Base-by-base conservation (phyloP, 2,113 vertebrate genomes). In the Tragelaphus imberbis region DNA sequence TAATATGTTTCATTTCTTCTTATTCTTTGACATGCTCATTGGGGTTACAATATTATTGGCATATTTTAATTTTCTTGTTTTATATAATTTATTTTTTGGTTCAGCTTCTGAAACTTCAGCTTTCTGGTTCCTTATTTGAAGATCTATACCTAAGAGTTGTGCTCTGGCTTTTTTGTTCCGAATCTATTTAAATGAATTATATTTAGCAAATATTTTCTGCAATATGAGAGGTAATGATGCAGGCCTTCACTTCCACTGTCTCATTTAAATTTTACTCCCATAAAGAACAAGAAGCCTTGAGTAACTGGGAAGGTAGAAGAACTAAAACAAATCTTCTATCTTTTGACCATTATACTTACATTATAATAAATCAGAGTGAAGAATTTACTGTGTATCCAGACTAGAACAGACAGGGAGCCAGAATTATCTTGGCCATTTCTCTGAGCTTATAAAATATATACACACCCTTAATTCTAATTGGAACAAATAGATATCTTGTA, bases 301-400 rank as follows among this genome's bases (percentile, higher is more conserved):
- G 40, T 94, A 89, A 93, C 61, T 68, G 47, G 36, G n/a, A 93
- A 95, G 68, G 79, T 89, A 94, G n/a, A 92, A 77, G 28, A 96
- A 75, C 58, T 84, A 49, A 86, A 91, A 79, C 68, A 96, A 94
- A 94, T 92, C 88, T 92, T 27, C 88, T 77, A 40, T 47, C 55
- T 95, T 97, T 91, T 86, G 61, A 86, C 55, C 81, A 44, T 68
- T 93, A 53, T 33, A n/a, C 40, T 89, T 91, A 19, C 87, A 88
- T 82, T 93, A 91, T 40, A 86, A 95, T 95, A 95, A 97, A 89
- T 93, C 58, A 82, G n/a, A 88, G 36, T 85, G 81, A 40, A 90
- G 81, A 95, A 93, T 93, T 97, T 95, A 93, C 81, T 95, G 44
- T 84, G 80, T 28, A 85, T 91, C 88, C 40, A 86, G 40, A 88